Evolutionary conservation across 2,797 vertebrate species (phyloP), one percentile per base, ranked within the genome.

Genomic region (Leucoraja ocellata): DNA sequence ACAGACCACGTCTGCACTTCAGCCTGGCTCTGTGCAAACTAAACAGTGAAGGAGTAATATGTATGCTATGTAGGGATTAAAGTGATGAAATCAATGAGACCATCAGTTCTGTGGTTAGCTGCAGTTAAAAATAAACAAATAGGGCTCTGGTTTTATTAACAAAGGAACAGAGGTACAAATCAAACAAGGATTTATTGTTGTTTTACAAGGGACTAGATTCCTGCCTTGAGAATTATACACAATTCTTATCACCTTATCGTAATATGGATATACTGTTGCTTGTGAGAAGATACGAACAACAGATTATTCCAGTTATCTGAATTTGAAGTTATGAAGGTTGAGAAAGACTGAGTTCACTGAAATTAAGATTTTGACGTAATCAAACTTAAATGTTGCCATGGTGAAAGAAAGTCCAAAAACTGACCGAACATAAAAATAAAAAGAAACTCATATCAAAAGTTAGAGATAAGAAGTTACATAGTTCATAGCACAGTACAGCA

Each of bases 51-150:
- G 54, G 83, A 63, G 58, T 63, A 58, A 86, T 61, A 13, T 61
- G 46, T 86, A 63, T n/a, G n/a, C 83, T 21, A 88, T 65, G 1
- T 88, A 65, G 61, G 61, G 18, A 36, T 32, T 88, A 65, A 16
- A 32, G n/a, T 65, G n/a, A 88, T 88, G 32, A 88, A 65, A 88
- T 88, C 61, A 88, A 88, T 88, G 28, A 65, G 18, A 88, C 28
- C 28, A 88, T 32, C 25, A 32, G 14, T 88, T 2, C 5, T 32
- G 28, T 65, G 13, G 28, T n/a, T 32, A 86, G 25, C 81, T 84
- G 46, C 81, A 84, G 9, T 83, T 25, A 83, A 46, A 83, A 4
- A 54, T 54, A 83, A 28, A 21, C 23, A 28, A 81, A 81, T 18
- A 84, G 13, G 25, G 25, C 36, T 32, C 61, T 32, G n/a, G n/a